These are phyloP conservation scores for Poeciliopsis retropinna DNA, from an alignment of 2,113 vertebrate species.

Conservation along the genomic window DNA sequence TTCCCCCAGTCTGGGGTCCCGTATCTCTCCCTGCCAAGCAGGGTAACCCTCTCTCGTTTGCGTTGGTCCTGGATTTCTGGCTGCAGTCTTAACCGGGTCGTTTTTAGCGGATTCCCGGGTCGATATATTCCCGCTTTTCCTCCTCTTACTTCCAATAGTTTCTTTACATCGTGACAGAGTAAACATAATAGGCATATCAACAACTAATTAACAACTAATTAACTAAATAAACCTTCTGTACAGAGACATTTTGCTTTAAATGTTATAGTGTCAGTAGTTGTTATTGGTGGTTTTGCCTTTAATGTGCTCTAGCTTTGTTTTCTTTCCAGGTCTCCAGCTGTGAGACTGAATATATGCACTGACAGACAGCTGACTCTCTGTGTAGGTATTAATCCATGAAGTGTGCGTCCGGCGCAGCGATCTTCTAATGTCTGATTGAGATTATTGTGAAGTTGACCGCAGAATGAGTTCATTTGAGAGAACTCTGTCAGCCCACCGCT, in stretches of 20 bases:
- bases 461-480: slow-evolving; percentile 52
- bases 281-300: slow-evolving; percentile 45
- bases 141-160: slow-evolving; percentile 1
- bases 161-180: slow-evolving; percentile 30
- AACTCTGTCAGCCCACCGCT: slow-evolving; percentile 11
- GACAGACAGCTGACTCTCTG: slow-evolving; percentile 47
- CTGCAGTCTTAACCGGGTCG: slow-evolving; percentile 18
- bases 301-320: slow-evolving; percentile 35
- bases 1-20: slow-evolving; percentile 31
- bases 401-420: slow-evolving; percentile 42
- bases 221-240: slow-evolving; percentile 64
- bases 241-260: slow-evolving; percentile 72
- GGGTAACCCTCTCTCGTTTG: slow-evolving; percentile 36
- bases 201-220: slow-evolving; percentile 35
- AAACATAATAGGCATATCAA: slow-evolving; percentile 25
- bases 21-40: slow-evolving; percentile 39
- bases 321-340: slow-evolving; percentile 46
- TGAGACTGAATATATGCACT: slow-evolving; percentile 67
- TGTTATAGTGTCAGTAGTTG: slow-evolving; percentile 57
- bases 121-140: neutral
- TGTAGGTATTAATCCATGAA: slow-evolving; percentile 42
- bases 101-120: neutral
- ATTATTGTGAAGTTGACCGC: slow-evolving; percentile 39
- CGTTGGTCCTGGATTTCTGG: slow-evolving; percentile 26
- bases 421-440: slow-evolving; percentile 12